Evolutionary conservation across 2,888 invertebrate species (phyloP), one percentile per base, ranked within the genome.

Genomic region (Drosophila differens): DNA sequence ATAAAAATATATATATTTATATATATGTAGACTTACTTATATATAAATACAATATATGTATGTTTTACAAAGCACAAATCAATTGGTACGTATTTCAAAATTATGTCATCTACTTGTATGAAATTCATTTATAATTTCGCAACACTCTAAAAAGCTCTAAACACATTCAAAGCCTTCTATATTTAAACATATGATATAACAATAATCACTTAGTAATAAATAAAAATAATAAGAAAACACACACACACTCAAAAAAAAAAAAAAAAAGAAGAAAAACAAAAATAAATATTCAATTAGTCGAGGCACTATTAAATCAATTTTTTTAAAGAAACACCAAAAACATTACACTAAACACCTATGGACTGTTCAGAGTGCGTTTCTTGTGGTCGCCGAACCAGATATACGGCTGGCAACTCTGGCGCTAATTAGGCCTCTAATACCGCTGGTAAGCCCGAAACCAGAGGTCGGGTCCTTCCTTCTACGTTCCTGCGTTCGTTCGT

Each of bases 21-120:
- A 74, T 66, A 68, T 67, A 74, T 77, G 76, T 79, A 63, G 55
- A 81, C 47, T 51, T 67, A 81, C 53, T 53, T 61, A 22, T 25
- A 68, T 72, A 74, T 77, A 63, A 55, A 70, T 59, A 82, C 30
- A 39, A 70, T 64, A 71, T 79, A 75, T 75, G 63, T 82, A 78
- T 77, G 65, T 76, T 86, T 76, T 65, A 84, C 70, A 86, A 83
- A 92, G 91, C 92, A 85, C 89, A 85, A 84, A 87, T 66, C 79
- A 83, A 92, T 92, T 92, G 91, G 91, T 91, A 91, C 75, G 91
- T 91, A 91, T 91, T 90, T 91, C 88, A 89, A 92, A 92, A 92
- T 92, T 92, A 77, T 64, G 76, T 80, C 60, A 77, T 76, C 64
- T 81, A 70, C 76, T 82, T 79, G 55, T 82, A 82, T 79, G 65